Base-by-base conservation (phyloP, 2,797 vertebrate species). In the Xyrichtys novacula region DNA sequence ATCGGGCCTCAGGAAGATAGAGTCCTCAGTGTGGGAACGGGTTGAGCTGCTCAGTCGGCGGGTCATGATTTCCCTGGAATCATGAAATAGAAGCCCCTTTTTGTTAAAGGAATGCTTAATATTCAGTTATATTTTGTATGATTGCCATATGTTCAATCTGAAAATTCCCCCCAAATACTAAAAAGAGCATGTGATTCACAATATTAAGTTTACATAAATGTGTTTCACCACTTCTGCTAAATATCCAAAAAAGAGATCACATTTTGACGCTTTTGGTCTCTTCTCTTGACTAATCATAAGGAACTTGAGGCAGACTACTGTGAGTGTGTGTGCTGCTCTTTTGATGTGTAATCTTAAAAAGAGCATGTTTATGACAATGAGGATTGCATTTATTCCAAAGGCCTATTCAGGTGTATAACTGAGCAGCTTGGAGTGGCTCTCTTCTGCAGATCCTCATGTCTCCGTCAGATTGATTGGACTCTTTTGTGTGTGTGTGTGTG, bases 21-120 rank as follows among this genome's bases (percentile, higher is more conserved):
- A 93, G 79, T 93, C 92, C 68, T 93, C 92, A 0, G 90, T 92
- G 81, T 89, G 92, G 66, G 92, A 92, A 75, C 91, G 90, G 50
- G 86, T 88, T 65, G 90, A 91, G 81, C 89, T 93, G 85, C 90
- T 93, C 74, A 92, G 87, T 58, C 90, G 89, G 29, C 86, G 89
- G 81, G 75, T 92, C 89, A 91, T 92, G 83, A 81, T 91, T 60
- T 85, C 80, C 88, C 89, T 90, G 72, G n/a, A n/a, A n/a, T n/a
- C n/a, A n/a, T 67, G 59, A 55, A 69, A 75, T 10, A 7, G n/a
- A 86, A 17, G 23, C 7, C 38, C 20, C 26, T 31, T 43, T 62
- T 44, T 48, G 16, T 78, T 57, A 65, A 46, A 55, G 39, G 17
- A 8, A 63, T 59, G n/a, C n/a, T 64, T 62, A 11, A 12, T 4